Percentiles rank a stretch among this genome's conserved stretches.
Evolutionary conservation across 2,797 vertebrate genomes (phyloP).

Genomic region (Esox lucius): DNA sequence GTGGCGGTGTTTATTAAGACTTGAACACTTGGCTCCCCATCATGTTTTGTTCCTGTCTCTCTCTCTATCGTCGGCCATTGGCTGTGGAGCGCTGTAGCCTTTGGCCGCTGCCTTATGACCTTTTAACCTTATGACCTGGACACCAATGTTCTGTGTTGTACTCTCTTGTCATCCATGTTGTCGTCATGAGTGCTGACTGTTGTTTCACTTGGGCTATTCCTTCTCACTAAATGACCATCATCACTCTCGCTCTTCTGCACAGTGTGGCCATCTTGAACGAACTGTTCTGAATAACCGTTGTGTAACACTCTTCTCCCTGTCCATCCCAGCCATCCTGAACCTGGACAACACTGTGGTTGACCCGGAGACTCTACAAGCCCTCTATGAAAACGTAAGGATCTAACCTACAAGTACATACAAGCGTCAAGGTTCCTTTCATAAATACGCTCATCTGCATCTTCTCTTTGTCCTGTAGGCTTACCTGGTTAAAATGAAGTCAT

Average conservation of each 20-base stretch:
- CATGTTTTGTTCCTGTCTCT: not conserved
- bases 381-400: conserved; percentile 92
- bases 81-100: not conserved
- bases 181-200: no score
- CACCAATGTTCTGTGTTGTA: no score
- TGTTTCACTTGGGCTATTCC: no score
- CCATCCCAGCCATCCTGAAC: conserved; percentile 86
- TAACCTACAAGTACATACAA: not conserved
- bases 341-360: conserved; percentile 96
- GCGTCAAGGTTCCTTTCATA: no score
- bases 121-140: not conserved
- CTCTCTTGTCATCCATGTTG: no score
- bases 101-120: not conserved
- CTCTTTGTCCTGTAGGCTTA: no score
- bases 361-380: conserved; percentile 94
- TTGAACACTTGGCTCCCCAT: not conserved
- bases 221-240: no score
- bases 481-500: no score
- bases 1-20: not conserved
- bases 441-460: no score
- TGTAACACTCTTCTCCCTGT: conserved; percentile 11
- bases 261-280: no score
- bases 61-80: not conserved
- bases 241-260: no score
- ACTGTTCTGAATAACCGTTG: not conserved